Evolutionary conservation across 2,888 invertebrate genomes (phyloP).

Genomic region (Mechanitis mazaeus): DNA sequence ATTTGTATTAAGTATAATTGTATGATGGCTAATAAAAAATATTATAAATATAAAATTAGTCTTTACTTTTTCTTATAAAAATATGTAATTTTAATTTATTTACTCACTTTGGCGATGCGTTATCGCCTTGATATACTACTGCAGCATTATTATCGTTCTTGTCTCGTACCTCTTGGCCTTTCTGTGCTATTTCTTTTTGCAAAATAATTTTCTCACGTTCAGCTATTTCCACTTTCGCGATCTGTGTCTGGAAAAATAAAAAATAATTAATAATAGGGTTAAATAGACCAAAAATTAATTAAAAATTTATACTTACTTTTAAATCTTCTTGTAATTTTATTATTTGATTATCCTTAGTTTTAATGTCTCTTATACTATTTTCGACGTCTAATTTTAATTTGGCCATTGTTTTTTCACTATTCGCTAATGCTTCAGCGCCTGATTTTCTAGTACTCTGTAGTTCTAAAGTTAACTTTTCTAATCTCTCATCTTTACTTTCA

Average conservation of each 20-base stretch:
- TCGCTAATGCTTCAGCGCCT: conserved; percentile 51
- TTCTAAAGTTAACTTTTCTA: conserved; percentile 65
- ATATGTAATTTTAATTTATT: conserved; percentile 4
- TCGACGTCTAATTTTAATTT: conserved; percentile 59
- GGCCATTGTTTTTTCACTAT: conserved; percentile 55
- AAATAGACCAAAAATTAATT: conserved; percentile 8
- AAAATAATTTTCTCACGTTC: conserved; percentile 60
- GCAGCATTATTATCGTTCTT: conserved; percentile 62
- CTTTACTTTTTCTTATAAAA: not conserved
- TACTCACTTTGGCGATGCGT: conserved; percentile 48
- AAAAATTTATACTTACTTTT: conserved; percentile 43
- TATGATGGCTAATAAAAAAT: too few species aligned
- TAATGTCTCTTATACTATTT: conserved; percentile 59
- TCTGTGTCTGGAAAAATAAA: conserved; percentile 45
- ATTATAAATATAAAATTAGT: too few species aligned
- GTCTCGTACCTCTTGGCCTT: conserved; percentile 49
- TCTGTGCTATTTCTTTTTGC: conserved; percentile 53
- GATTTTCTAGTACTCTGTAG: conserved; percentile 59
- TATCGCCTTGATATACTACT: conserved; percentile 56
- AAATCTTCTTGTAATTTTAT: conserved; percentile 60
- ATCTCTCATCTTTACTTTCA: conserved; percentile 58
- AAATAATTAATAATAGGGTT: conserved; percentile 5
- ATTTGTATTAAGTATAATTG: too few species aligned
- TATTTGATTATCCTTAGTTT: conserved; percentile 58
- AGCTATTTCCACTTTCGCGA: conserved; percentile 58